Base-by-base conservation (phyloP, 2,113 vertebrate species). In the Oryzias curvinotus region DNA sequence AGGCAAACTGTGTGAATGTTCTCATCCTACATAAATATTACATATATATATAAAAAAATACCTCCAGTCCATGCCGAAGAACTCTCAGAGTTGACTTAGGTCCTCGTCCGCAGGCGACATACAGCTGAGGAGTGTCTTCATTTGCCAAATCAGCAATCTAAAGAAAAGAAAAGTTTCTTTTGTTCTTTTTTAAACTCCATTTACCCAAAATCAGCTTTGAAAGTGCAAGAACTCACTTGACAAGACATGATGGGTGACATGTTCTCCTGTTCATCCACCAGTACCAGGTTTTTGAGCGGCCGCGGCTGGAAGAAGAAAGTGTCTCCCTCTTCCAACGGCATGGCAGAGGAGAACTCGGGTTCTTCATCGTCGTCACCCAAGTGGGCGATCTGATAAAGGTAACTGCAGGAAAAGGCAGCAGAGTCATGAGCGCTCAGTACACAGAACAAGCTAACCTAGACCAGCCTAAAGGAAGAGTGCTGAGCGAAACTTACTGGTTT, bases 251-350 rank as follows among this genome's bases (percentile, higher is more conserved):
- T 99, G 19, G 97, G 97, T 26, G 97, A 99, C 7, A 99, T 88
- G 86, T 95, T 99, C 84, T 98, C 97, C 87, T 96, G 87, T 52
- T 98, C 97, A 36, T 98, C 97, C 25, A 99, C 97, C 75, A 98
- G 75, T 46, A 99, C 97, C 47, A 99, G 88, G 85, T 99, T 99
- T 88, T 98, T 98, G 26, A 99, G 93, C 4, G 96, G 94, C 10
- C 97, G 93, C 3, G 97, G 96, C 80, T 99, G 97, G 78, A 99
- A 99, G 79, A 99, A 99, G 88, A 99, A 99, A 0, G 97, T 99
- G 70, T 99, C 97, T 62, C 97, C 97, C 66, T 99, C 97, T 71
- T 99, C 97, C 73, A 99, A 77, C 4, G 97, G 97, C 97, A 99
- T 99, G 2, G 97, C 97, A 59, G 97, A 99, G 25, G 97, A 99